phyloP scores from a whole-genome alignment of 2,888 invertebrate genomes.

The Ectemnius continuus region DNA sequence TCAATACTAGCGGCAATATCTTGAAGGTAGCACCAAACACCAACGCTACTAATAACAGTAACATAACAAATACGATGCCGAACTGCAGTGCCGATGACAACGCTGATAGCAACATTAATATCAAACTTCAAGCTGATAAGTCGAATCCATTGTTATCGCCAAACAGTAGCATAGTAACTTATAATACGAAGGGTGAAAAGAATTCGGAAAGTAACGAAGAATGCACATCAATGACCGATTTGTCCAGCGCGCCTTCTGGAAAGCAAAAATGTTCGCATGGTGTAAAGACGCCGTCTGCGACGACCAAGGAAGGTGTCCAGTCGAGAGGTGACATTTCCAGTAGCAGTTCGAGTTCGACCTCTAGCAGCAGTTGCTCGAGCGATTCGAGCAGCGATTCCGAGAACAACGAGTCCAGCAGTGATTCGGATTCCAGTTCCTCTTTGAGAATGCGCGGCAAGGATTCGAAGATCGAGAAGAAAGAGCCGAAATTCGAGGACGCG shows the following conservation, averaged over 20 bases:
- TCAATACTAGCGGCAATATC: no score
- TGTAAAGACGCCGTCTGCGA: conserved; percentile 12
- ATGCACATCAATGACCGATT: no score
- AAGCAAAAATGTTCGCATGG: not conserved
- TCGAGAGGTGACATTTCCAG: conserved; percentile 64
- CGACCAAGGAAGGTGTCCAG: conserved; percentile 5
- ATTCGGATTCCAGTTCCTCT: conserved; percentile 50
- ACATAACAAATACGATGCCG: no score
- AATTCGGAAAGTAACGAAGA: not conserved
- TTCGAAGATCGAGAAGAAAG: conserved; percentile 45
- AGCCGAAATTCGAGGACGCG: conserved; percentile 6
- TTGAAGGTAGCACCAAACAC: no score
- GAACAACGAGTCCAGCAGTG: conserved; percentile 53
- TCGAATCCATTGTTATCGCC: no score
- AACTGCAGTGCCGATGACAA: no score
- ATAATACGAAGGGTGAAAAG: conserved; percentile 14
- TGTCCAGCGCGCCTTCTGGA: no score
- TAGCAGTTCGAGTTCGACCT: conserved; percentile 76
- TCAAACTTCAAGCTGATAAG: no score
- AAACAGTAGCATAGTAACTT: no score
- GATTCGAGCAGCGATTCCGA: conserved; percentile 75
- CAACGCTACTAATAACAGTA: no score
- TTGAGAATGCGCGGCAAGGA: conserved; percentile 71
- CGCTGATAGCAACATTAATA: no score
- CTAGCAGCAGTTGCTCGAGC: conserved; percentile 78